Percentiles rank a stretch among this genome's conserved stretches.
phyloP scores from a whole-genome alignment of 2,888 invertebrate genomes.

The Orthosia gracilis region DNA sequence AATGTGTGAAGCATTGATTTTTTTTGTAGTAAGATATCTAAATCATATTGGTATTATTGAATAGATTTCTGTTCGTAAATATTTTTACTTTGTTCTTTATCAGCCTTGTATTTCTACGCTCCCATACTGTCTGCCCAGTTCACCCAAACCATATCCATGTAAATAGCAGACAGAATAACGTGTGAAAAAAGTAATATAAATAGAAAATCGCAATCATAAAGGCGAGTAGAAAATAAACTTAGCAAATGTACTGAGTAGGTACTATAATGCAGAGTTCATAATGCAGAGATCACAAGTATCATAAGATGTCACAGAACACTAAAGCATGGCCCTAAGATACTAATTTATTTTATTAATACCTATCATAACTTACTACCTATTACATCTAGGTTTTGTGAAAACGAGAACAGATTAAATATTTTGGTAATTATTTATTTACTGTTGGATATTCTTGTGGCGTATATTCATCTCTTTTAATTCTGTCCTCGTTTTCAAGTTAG shows the following conservation, averaged over 20 bases:
- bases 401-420: slow-evolving; percentile 47
- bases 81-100: slow-evolving; percentile 61
- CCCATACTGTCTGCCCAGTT: slow-evolving; percentile 18
- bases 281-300: slow-evolving; percentile 75
- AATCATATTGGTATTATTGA: slow-evolving; percentile 11
- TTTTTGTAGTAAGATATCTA: neutral
- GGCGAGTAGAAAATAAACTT: slow-evolving; percentile 58
- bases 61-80: slow-evolving; percentile 21
- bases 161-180: slow-evolving; percentile 28
- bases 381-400: slow-evolving; percentile 41
- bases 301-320: slow-evolving; percentile 79
- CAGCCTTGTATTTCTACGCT: slow-evolving; percentile 68
- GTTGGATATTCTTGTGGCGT: neutral
- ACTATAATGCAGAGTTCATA: slow-evolving; percentile 57
- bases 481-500: slow-evolving; percentile 53
- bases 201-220: slow-evolving; percentile 51
- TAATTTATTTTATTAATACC: slow-evolving; percentile 57
- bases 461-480: neutral
- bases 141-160: slow-evolving; percentile 22
- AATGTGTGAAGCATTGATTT: neutral
- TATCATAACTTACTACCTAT: slow-evolving; percentile 60
- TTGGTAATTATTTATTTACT: neutral
- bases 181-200: slow-evolving; percentile 11
- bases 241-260: slow-evolving; percentile 45
- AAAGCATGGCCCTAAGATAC: slow-evolving; percentile 76